These are phyloP conservation scores for Troides oblongomaculatus DNA, from an alignment of 2,888 invertebrate species.

Conservation along the genomic window DNA sequence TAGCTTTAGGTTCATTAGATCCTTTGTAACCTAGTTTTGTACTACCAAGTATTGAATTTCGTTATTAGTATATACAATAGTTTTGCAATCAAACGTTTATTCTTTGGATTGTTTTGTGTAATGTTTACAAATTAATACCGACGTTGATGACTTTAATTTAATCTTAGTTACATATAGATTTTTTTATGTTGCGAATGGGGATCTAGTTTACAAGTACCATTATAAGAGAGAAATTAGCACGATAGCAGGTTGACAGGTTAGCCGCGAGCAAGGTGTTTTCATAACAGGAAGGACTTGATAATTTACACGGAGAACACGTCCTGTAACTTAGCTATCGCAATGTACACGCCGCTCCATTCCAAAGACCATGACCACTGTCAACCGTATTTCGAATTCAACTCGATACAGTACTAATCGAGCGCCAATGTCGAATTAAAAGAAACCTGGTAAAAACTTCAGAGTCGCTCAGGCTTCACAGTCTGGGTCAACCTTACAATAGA, in stretches of 20 bases:
- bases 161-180: no score
- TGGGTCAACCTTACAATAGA: constrained; percentile 56
- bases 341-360: constrained; percentile 51
- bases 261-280: constrained; percentile 30
- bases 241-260: constrained; percentile 17
- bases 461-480: constrained; percentile 53
- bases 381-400: constrained; percentile 60
- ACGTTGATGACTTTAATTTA: no score
- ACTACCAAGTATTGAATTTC: not conserved
- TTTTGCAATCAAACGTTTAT: not conserved
- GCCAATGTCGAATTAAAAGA: constrained; percentile 55
- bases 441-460: constrained; percentile 61
- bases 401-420: constrained; percentile 62
- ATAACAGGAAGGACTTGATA: constrained; percentile 32
- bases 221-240: not conserved
- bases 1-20: constrained; percentile 8
- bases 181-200: not conserved
- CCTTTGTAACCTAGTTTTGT: not conserved
- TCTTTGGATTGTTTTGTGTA: not conserved
- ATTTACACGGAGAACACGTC: constrained; percentile 41
- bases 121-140: no score
- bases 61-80: not conserved
- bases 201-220: not conserved
- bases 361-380: constrained; percentile 62
- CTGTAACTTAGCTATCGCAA: constrained; percentile 42